Base-by-base conservation (phyloP, 2,797 vertebrate genomes). In the Gymnoscopelus braueri region DNA sequence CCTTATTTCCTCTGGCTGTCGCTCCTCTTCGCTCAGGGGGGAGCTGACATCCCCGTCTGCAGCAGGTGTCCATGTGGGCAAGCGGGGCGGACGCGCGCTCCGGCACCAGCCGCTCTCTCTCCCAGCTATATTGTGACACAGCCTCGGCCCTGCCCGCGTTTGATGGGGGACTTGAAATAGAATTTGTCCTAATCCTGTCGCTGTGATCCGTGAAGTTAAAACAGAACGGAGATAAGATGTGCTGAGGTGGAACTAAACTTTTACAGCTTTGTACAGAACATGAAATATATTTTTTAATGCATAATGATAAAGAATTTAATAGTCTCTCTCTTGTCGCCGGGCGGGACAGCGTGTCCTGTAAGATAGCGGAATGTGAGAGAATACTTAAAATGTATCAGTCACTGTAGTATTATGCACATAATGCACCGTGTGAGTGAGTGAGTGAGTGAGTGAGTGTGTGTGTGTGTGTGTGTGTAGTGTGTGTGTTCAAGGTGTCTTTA, bases 141-240 rank as follows among this genome's bases (percentile, higher is more conserved):
- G 47, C 49, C 61, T 32, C 62, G 53, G 66, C 65, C 49, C 60
- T 68, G 65, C 51, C 55, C 84, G 55, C 2, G 39, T 78, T 80
- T 84, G 69, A 85, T 72, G 63, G 63, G 39, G 70, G 68, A 78
- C 71, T 64, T 81, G 64, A 78, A 89, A 79, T 69, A 73, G 56
- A 78, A 80, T 76, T 65, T 65, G 50, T 71, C 60, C 57, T 71
- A 58, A 65, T 75, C 59, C 29, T 10, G 0, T 56, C 62, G 51
- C 29, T 72, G 56, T 63, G 24, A 75, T 84, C 69, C 19, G 5
- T 58, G 29, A 66, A 61, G 60, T 72, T 74, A 69, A 69, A 67
- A 57, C 51, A 64, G 24, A 62, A 15, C 52, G 58, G 10, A 59
- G 67, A 61, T 59, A 44, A 64, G 29, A 67, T 35, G 26, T 39